These are phyloP conservation scores for Drosophila repletoides DNA, from an alignment of 1,140 invertebrate species.

Conservation along the genomic window DNA sequence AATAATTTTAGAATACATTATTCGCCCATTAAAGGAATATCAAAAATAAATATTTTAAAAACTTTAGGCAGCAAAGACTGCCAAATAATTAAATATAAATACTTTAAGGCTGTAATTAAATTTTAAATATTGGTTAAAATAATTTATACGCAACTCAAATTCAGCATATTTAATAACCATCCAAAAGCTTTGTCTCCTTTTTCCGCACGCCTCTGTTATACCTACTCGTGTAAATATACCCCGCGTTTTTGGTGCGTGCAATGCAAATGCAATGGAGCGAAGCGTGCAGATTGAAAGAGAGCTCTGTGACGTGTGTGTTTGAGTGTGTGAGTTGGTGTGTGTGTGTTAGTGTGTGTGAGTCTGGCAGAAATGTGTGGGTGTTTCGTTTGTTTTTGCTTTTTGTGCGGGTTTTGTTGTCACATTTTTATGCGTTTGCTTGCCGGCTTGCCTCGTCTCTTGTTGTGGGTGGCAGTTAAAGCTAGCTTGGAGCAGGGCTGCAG, in stretches of 20 bases:
- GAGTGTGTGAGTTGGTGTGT: constrained; percentile 25
- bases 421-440: constrained; percentile 29
- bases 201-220: not conserved
- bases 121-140: too few relatives aligned
- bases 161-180: too few relatives aligned
- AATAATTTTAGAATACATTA: too few relatives aligned
- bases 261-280: constrained; percentile 67
- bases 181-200: not conserved
- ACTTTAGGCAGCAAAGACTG: too few relatives aligned
- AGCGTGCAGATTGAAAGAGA: constrained; percentile 37
- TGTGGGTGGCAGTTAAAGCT: constrained; percentile 21
- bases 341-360: constrained; percentile 13
- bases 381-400: constrained; percentile 21
- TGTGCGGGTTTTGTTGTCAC: constrained; percentile 36
- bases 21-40: too few relatives aligned
- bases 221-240: constrained; percentile 30
- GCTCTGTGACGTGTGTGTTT: constrained; percentile 6
- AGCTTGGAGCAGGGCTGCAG: constrained; percentile 11
- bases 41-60: too few relatives aligned
- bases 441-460: constrained; percentile 1
- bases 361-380: constrained; percentile 34
- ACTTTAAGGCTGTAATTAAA: too few relatives aligned
- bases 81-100: too few relatives aligned
- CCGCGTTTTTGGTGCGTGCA: constrained; percentile 75
- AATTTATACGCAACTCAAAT: too few relatives aligned